Base-by-base conservation (phyloP, 1,140 invertebrate genomes). In the Drosophila malerkotliana region DNA sequence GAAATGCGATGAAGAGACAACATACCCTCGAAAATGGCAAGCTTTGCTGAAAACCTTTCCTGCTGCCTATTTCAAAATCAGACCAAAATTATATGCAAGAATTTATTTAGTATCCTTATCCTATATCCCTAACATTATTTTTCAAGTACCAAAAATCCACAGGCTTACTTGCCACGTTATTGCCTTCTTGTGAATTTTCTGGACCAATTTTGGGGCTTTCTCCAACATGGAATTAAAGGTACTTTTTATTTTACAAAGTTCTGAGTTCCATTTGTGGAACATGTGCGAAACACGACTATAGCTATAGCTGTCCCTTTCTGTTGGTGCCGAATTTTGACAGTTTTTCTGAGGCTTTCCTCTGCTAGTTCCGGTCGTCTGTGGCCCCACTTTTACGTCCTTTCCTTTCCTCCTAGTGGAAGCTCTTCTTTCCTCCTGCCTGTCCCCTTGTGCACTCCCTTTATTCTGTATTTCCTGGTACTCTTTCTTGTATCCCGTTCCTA, bases 21-120 rank as follows among this genome's bases (percentile, higher is more conserved):
- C 62, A 49, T 32, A 59, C 18, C 62, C 49, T 66, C 62, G 62
- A 58, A 63, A 18, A 18, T 66, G 58, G 62, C 26, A 73, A 67
- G 55, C 78, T 84, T 73, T 60, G 57, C 72, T 62, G 77, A 44
- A 55, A 47, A 41, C 10, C 4, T 41, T 30, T 62, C 26, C 37
- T 44, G 28, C 26, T 51, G 56, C 48, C 69, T 62, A 63, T 57
- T 48, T 24, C 39, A 4, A 48, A 48, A 9, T 14, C 3, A 9
- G 28, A 32, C 41, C 30, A 28, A 18, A 49, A 24, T 4, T 18
- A 37, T 63, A 7, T 59, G 58, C 58, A 18, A 41, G 48, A 63
- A 59, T 66, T 51, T 5, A 62, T 63, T 63, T 41, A 18, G 1
- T 18, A 18, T 18, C 1, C 18, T 18, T 18, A 18, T 18, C 1